phyloP scores from a whole-genome alignment of 2,113 vertebrate genomes.

The Carettochelys insculpta region DNA sequence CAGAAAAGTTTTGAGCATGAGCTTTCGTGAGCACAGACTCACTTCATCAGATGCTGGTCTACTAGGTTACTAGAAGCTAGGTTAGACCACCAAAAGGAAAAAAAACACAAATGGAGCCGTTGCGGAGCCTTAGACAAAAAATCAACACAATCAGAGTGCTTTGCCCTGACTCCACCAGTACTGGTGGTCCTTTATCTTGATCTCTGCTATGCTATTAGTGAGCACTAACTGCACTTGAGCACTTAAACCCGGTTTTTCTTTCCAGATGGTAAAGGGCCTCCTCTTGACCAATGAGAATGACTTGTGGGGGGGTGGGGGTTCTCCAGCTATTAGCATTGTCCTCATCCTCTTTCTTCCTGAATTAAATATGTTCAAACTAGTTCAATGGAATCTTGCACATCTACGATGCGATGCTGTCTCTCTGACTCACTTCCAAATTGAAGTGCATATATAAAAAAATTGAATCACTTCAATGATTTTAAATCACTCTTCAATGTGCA shows the following conservation, averaged over 20 bases:
- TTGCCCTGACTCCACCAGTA: background rate
- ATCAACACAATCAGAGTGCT: background rate
- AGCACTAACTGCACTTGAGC: background rate
- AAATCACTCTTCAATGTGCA: constrained; percentile 82
- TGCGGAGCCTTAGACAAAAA: constrained; percentile 10
- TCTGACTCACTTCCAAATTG: constrained; percentile 81
- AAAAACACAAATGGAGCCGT: background rate
- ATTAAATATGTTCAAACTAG: constrained; percentile 71
- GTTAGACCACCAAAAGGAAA: background rate
- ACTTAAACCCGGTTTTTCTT: constrained; percentile 18
- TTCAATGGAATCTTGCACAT: constrained; percentile 62
- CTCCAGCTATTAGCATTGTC: constrained; percentile 37
- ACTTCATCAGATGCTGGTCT: too few species aligned
- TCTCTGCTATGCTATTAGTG: background rate
- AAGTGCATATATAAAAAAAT: constrained; percentile 79
- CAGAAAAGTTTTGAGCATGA: too few species aligned
- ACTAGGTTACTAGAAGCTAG: too few species aligned
- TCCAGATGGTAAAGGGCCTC: background rate
- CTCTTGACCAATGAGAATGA: background rate
- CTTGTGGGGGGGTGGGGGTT: background rate
- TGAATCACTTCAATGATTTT: constrained; percentile 82
- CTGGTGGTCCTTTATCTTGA: constrained; percentile 9
- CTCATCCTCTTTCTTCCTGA: constrained; percentile 69
- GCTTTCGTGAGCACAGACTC: too few species aligned
- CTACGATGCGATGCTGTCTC: constrained; percentile 66